Percentiles rank a stretch among this genome's conserved stretches.
Evolutionary conservation across 2,113 vertebrate species (phyloP).

Genomic region (Oenanthe oenanthe): DNA sequence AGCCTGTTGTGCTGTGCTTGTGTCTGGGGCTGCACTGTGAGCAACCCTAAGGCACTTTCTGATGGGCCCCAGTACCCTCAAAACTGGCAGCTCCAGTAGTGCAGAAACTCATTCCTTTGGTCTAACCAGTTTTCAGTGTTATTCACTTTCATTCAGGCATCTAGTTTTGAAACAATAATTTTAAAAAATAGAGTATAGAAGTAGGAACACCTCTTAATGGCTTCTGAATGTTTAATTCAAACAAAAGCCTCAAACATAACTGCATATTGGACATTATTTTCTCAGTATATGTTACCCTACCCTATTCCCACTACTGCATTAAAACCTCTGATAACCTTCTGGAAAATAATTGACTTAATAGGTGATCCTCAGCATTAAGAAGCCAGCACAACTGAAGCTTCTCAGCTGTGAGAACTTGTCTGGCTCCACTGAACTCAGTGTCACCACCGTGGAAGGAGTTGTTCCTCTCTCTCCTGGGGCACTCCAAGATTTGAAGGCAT

Average conservation of each 20-base stretch:
- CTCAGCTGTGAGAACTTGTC: not conserved
- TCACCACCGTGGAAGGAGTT: rapidly evolving
- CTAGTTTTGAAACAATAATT: not conserved
- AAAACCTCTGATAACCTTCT: not conserved
- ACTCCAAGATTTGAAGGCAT: not conserved
- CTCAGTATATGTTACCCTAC: not conserved
- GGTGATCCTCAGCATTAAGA: not conserved
- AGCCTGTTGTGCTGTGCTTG: not conserved
- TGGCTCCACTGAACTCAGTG: not conserved
- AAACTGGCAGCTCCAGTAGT: not conserved
- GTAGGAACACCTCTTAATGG: not conserved
- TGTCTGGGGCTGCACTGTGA: not conserved
- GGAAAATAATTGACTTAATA: not conserved
- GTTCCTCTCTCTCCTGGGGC: not conserved
- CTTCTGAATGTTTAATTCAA: not conserved
- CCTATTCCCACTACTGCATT: not conserved
- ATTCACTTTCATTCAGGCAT: not conserved
- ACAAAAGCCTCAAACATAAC: not conserved
- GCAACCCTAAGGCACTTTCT: not conserved
- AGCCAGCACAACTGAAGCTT: not conserved
- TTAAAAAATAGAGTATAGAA: not conserved
- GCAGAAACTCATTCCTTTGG: not conserved
- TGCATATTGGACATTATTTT: not conserved
- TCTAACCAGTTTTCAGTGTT: not conserved
- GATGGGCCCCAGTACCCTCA: not conserved